A percentile compares a stretch with the other conserved stretches of the same genome.
Evolutionary conservation across 2,113 vertebrate species (phyloP).

Genomic region (Diglossa brunneiventris): DNA sequence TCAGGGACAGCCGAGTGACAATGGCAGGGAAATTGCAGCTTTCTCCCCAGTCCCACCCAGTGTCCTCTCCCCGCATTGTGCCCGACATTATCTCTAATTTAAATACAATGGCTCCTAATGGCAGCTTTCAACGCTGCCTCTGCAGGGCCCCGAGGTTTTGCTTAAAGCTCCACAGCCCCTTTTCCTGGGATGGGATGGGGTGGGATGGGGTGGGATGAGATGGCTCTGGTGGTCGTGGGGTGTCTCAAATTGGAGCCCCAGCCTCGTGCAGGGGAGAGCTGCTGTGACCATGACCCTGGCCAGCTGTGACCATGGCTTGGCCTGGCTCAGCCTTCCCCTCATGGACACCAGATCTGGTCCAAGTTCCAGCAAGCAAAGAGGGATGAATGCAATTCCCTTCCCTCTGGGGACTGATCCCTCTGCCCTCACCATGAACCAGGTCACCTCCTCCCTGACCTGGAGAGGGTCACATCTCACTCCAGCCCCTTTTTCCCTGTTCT

Average conservation of each 20-base stretch:
- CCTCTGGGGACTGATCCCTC: background rate
- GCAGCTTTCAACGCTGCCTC: constrained; percentile 56
- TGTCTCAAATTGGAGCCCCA: background rate
- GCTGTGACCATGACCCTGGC: background rate
- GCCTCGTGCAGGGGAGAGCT: rapidly evolving
- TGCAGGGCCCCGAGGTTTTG: constrained; percentile 11
- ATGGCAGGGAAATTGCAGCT: constrained; percentile 71
- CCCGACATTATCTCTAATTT: constrained; percentile 75
- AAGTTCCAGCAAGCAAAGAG: background rate
- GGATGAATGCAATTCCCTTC: background rate
- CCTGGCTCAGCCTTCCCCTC: background rate
- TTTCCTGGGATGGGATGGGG: background rate
- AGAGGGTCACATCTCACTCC: background rate
- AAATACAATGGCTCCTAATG: constrained; percentile 72
- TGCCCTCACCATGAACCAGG: background rate
- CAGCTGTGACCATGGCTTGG: background rate
- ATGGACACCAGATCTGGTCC: background rate
- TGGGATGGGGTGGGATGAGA: background rate
- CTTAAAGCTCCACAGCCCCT: background rate
- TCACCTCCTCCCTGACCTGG: background rate
- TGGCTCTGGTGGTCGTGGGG: background rate
- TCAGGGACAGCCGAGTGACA: constrained; percentile 58
- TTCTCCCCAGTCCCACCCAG: constrained; percentile 65
- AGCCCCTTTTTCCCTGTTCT: background rate
- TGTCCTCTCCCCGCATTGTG: constrained; percentile 57